phyloP scores from a whole-genome alignment of 2,888 invertebrate species.

The Caenorhabditis panamensis region DNA sequence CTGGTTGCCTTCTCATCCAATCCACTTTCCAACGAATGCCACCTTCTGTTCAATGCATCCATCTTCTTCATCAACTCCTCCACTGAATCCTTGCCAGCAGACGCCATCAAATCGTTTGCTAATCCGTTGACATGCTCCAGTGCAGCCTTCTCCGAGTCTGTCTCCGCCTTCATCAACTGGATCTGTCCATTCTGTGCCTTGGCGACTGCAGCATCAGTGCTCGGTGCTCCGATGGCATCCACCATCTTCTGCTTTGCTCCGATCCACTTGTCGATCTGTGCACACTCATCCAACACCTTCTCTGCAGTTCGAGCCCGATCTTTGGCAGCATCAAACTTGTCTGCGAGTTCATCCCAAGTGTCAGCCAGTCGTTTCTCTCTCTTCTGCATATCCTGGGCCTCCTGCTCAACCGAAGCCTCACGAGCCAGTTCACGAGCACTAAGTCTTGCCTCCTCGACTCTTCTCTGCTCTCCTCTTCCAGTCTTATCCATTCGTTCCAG shows the following conservation, averaged over 20 bases:
- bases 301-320: slow-evolving; percentile 88
- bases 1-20: slow-evolving; percentile 61
- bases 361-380: slow-evolving; percentile 66
- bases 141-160: slow-evolving; percentile 93
- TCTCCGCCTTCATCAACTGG: slow-evolving; percentile 89
- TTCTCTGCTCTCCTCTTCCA: slow-evolving; percentile 59
- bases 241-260: slow-evolving; percentile 95
- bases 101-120: slow-evolving; percentile 86
- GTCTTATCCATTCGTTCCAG: slow-evolving; percentile 64
- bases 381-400: slow-evolving; percentile 48
- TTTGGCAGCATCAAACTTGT: slow-evolving; percentile 61
- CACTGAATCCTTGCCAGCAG: slow-evolving; percentile 44
- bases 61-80: slow-evolving; percentile 82
- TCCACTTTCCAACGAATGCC: slow-evolving; percentile 83
- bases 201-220: slow-evolving; percentile 91
- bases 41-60: slow-evolving; percentile 86
- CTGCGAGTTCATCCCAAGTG: slow-evolving; percentile 65
- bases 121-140: slow-evolving; percentile 90
- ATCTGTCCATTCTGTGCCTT: slow-evolving; percentile 64
- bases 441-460: slow-evolving; percentile 62
- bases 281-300: slow-evolving; percentile 92
- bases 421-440: slow-evolving; percentile 60
- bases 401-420: slow-evolving; percentile 59
- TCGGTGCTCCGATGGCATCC: slow-evolving; percentile 94
- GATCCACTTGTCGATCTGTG: slow-evolving; percentile 90